Evolutionary conservation across 2,113 vertebrate species (phyloP), one percentile per base, ranked within the genome.

Genomic region (Oryzias melastigma): DNA sequence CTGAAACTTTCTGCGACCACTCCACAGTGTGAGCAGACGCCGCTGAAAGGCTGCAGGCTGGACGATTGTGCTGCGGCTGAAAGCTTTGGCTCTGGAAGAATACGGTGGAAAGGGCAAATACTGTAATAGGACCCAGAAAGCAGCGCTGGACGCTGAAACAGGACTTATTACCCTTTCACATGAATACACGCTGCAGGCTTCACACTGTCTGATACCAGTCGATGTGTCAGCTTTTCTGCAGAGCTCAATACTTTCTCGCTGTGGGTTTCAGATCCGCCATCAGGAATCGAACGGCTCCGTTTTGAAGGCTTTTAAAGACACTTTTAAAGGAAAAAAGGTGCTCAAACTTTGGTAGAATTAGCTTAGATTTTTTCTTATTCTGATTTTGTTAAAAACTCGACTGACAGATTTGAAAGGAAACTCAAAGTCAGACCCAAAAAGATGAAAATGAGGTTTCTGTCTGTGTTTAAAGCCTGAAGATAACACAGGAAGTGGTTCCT

Each of bases 161-260:
- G 52, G 47, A 68, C 43, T 35, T 56, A 62, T 56, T 76, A 68
- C 52, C 65, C 49, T 67, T 76, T 69, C 65, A 70, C 58, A 56
- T 5, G 19, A 64, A 71, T 60, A 17, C 18, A 54, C 22, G 47
- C 46, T 61, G 51, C 16, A 6, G 46, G 40, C 42, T 62, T 18
- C 52, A 50, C 8, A 62, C 65, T 72, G 64, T 73, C 47, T 71
- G 12, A 24, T 42, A 15, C 17, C 4, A 41, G 42, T 62, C 53
- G 35, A 25, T 44, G 17, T 14, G 42, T 45, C 24, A 67, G 62
- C 27, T 57, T 54, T 47, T 35, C 24, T 60, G 65, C 22, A 58
- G 67, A 68, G 10, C 22, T 75, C 73, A 58, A 73, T 82, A 76
- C 29, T 61, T 58, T 58, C 48, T 61, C 73, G 64, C 52, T 41